Conservation (phyloP, 2,888 invertebrate species). For the Ophraella communa region DNA sequence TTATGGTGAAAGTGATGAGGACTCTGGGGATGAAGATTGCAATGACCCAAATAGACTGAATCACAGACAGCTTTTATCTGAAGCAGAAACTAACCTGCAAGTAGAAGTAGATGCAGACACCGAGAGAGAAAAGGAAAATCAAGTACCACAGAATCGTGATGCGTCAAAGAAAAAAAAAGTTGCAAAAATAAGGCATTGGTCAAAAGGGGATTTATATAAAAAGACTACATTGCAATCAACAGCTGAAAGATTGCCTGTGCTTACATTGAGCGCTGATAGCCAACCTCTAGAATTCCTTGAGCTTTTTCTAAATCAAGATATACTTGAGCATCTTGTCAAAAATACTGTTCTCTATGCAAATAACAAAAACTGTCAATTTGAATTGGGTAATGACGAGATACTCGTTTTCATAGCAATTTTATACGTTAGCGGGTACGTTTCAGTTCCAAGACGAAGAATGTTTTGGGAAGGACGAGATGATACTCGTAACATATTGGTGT, state of each 20-base stretch:
- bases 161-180: too few relatives aligned
- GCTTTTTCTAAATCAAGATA: conserved; percentile 4
- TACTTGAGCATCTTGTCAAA: conserved; percentile 5
- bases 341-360: not conserved
- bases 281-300: conserved; percentile 2
- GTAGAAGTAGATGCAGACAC: too few relatives aligned
- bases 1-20: not conserved
- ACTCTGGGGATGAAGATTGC: not conserved
- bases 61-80: too few relatives aligned
- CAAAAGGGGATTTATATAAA: too few relatives aligned
- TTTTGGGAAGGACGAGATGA: conserved; percentile 11
- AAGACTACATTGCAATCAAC: too few relatives aligned
- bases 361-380: too few relatives aligned
- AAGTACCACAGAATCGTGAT: too few relatives aligned
- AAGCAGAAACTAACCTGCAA: too few relatives aligned
- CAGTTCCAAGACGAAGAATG: conserved; percentile 10
- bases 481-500: not conserved
- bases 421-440: not conserved
- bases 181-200: too few relatives aligned
- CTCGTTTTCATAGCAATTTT: conserved; percentile 1
- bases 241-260: too few relatives aligned
- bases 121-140: too few relatives aligned
- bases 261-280: not conserved
- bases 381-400: conserved; percentile 2
- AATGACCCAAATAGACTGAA: too few relatives aligned